These are phyloP conservation scores for Podarcis siculus DNA, from an alignment of 2,797 vertebrate genomes.

Conservation along the genomic window DNA sequence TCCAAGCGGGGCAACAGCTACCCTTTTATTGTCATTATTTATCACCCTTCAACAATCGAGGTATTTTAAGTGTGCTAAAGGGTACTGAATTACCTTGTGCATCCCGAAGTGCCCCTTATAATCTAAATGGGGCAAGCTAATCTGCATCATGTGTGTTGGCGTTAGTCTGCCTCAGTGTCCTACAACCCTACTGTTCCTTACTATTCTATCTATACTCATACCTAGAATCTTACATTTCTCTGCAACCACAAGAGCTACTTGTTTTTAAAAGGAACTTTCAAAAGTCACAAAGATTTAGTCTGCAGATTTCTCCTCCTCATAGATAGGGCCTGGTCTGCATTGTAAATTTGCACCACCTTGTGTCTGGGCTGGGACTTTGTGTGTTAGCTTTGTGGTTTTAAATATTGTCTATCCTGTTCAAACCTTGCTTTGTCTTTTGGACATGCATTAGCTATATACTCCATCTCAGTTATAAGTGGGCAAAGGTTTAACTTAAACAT, in stretches of 20 bases:
- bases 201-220: background rate
- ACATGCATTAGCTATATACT: background rate
- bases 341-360: background rate
- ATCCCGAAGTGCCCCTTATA: background rate
- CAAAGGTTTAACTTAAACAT: background rate
- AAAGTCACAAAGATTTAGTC: background rate
- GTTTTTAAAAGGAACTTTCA: background rate
- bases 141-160: background rate
- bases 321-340: background rate
- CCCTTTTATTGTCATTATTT: background rate
- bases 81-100: background rate
- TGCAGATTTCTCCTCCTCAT: no score
- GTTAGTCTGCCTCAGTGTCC: background rate
- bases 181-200: background rate
- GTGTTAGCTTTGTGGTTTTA: background rate
- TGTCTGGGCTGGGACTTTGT: background rate
- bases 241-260: background rate
- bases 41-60: no score
- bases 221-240: background rate
- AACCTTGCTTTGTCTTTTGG: slow-evolving; percentile 7
- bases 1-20: background rate
- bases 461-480: background rate
- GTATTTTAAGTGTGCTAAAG: background rate
- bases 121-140: background rate
- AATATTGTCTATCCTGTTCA: background rate